Evolutionary conservation across 2,797 vertebrate genomes (phyloP).

Genomic region (Pelobates cultripes): DNA sequence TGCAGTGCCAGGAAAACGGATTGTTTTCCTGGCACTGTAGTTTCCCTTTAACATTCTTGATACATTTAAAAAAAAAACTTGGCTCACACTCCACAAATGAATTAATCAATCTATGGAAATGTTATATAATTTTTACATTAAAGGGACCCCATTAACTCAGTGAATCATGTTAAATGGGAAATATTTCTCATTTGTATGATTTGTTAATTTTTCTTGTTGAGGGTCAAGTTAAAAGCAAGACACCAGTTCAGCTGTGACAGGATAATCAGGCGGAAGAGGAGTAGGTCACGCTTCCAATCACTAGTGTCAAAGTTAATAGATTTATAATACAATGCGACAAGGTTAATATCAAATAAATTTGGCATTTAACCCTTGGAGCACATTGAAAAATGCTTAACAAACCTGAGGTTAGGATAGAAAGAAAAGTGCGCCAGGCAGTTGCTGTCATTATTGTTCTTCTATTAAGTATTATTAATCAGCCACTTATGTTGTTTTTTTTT

Average conservation of each 20-base stretch:
- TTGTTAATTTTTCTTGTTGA: conserved; percentile 6
- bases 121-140: neutral
- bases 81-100: too few relatives aligned
- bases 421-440: neutral
- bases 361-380: conserved; percentile 25
- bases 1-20: too few relatives aligned
- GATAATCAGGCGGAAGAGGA: conserved; percentile 18
- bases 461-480: neutral
- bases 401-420: neutral
- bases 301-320: conserved; percentile 40
- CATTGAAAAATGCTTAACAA: neutral
- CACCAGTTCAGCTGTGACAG: conserved; percentile 16
- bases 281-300: conserved; percentile 39
- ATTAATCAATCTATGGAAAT: neutral
- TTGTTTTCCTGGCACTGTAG: too few relatives aligned
- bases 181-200: conserved; percentile 24
- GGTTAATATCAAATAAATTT: conserved; percentile 36
- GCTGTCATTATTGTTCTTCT: neutral
- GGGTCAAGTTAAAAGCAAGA: conserved; percentile 28
- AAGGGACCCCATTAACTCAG: neutral
- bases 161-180: neutral
- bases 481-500: too few relatives aligned
- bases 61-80: too few relatives aligned
- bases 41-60: too few relatives aligned
- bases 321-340: conserved; percentile 43